Conservation (phyloP, 1,140 invertebrate species). For the Scaptomyza graminum region DNA sequence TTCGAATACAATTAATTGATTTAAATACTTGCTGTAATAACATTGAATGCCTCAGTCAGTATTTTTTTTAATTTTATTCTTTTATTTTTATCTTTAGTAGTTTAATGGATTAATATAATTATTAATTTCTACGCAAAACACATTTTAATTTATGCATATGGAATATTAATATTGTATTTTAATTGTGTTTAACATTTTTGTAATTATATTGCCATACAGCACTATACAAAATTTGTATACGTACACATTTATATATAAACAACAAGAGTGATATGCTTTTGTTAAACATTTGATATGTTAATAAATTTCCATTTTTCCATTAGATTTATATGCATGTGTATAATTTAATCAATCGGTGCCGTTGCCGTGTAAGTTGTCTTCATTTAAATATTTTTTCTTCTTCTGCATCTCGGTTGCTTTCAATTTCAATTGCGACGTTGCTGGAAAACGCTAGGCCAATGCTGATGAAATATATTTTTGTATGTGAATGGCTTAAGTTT, state of each 20-base stretch:
- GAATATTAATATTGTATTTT: slow-evolving; percentile 18
- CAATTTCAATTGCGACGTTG: slow-evolving; percentile 46
- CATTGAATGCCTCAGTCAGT: slow-evolving; percentile 82
- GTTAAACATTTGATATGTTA: slow-evolving; percentile 57
- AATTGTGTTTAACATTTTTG: slow-evolving; percentile 32
- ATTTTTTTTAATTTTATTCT: slow-evolving; percentile 36
- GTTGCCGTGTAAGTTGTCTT: slow-evolving; percentile 8
- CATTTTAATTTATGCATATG: slow-evolving; percentile 41
- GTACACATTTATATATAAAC: slow-evolving; percentile 38
- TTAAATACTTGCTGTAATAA: slow-evolving; percentile 61
- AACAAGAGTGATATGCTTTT: slow-evolving; percentile 58
- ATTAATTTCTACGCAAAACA: slow-evolving; percentile 54
- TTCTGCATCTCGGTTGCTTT: background rate
- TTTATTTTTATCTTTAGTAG: slow-evolving; percentile 2
- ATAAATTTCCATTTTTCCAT: slow-evolving; percentile 34
- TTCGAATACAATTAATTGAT: slow-evolving; percentile 37
- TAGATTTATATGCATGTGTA: slow-evolving; percentile 18
- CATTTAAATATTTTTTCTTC: background rate
- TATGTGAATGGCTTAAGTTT: background rate
- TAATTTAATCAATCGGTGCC: slow-evolving; percentile 34
- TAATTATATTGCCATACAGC: slow-evolving; percentile 4
- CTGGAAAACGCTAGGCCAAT: slow-evolving; percentile 29
- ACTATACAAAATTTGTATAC: background rate
- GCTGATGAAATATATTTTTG: background rate
- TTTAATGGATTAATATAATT: slow-evolving; percentile 11